Percentiles rank a stretch among this genome's conserved stretches.
phyloP scores from a whole-genome alignment of 2,888 invertebrate species.

The Drosophila meridiana region DNA sequence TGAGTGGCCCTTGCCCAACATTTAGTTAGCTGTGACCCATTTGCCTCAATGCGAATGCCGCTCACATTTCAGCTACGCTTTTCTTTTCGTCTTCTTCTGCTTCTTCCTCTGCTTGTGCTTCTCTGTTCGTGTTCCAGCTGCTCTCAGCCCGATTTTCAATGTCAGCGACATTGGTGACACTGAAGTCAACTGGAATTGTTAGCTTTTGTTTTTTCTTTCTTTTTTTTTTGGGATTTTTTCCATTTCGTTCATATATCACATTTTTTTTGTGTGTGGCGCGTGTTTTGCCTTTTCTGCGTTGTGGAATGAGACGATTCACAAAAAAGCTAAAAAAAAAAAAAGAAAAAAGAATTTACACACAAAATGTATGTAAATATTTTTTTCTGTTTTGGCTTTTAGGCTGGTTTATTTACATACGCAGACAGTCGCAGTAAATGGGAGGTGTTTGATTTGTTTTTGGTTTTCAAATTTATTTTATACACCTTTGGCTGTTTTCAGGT shows the following conservation, averaged over 20 bases:
- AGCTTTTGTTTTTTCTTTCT: constrained; percentile 24
- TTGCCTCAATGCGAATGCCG: constrained; percentile 70
- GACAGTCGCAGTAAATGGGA: constrained; percentile 43
- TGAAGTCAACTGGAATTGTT: constrained; percentile 61
- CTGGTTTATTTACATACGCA: constrained; percentile 54
- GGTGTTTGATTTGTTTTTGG: constrained; percentile 25
- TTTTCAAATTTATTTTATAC: constrained; percentile 15
- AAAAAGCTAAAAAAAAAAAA: constrained; percentile 8
- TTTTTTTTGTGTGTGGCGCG: constrained; percentile 42
- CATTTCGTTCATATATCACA: constrained; percentile 8
- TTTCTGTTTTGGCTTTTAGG: constrained; percentile 47
- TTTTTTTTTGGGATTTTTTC: constrained; percentile 8
- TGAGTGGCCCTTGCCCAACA: constrained; percentile 71
- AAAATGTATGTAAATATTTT: constrained; percentile 31
- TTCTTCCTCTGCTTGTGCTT: neutral
- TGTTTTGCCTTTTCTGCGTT: constrained; percentile 50
- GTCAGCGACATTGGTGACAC: constrained; percentile 68
- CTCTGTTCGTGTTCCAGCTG: constrained; percentile 36
- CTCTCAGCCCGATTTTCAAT: constrained; percentile 63
- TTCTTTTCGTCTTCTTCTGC: constrained; percentile 13
- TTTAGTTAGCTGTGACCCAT: constrained; percentile 62
- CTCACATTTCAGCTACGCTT: constrained; percentile 62
- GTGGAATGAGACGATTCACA: constrained; percentile 11
- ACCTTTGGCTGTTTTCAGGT: constrained; percentile 63
- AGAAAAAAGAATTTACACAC: constrained; percentile 16